Conservation (phyloP, 2,113 vertebrate genomes). For the Notarius lentiginosus region DNA sequence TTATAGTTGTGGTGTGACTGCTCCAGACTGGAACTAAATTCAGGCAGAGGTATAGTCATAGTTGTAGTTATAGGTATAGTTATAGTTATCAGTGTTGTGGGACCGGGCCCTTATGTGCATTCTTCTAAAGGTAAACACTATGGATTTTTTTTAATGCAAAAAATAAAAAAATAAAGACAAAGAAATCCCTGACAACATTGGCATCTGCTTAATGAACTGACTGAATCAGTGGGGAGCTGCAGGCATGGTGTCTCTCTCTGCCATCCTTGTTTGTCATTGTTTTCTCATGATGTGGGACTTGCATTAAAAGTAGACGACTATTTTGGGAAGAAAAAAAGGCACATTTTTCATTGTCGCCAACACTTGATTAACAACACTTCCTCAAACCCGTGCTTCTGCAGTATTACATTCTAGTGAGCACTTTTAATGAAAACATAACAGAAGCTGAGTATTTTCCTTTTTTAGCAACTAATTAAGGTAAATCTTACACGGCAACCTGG, state of each 20-base stretch:
- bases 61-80: too few species aligned
- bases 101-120: neutral
- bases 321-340: slow-evolving; percentile 10
- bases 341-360: slow-evolving; percentile 11
- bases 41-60: too few species aligned
- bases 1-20: too few species aligned
- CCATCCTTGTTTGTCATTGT: slow-evolving; percentile 28
- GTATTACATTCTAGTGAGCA: slow-evolving; percentile 49
- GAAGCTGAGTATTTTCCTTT: slow-evolving; percentile 38
- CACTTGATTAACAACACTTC: slow-evolving; percentile 27
- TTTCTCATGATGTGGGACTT: slow-evolving; percentile 32
- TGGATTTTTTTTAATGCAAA: neutral
- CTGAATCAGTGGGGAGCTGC: neutral
- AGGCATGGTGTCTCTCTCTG: slow-evolving; percentile 27
- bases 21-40: too few species aligned
- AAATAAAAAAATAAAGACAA: neutral
- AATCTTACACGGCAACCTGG: slow-evolving; percentile 35
- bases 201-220: neutral
- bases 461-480: slow-evolving; percentile 45
- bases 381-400: slow-evolving; percentile 33
- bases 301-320: slow-evolving; percentile 33
- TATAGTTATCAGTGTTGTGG: too few species aligned
- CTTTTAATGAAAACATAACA: slow-evolving; percentile 54
- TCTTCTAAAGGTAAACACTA: neutral
- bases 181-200: neutral